A percentile compares a stretch with the other conserved stretches of the same genome.
Evolutionary conservation across 1,140 invertebrate genomes (phyloP).

Genomic region (Lysiphlebus fabarum): DNA sequence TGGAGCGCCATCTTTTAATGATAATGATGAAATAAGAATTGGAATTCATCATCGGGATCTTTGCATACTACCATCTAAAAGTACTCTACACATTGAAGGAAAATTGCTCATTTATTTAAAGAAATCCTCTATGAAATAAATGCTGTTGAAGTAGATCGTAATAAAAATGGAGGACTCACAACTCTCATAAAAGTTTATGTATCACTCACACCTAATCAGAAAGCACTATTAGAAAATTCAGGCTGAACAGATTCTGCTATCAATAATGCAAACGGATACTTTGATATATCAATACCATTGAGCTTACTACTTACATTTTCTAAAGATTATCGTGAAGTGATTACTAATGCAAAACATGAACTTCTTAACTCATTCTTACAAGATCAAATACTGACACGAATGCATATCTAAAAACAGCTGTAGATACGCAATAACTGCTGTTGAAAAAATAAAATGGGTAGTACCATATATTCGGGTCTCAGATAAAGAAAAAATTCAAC

Average conservation of each 20-base stretch:
- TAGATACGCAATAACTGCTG: conserved; percentile 23
- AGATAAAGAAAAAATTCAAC: conserved; percentile 28
- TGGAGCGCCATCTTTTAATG: conserved; percentile 11
- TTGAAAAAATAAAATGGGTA: conserved; percentile 28
- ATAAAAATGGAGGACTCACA: conserved; percentile 44
- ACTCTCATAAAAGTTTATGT: conserved; percentile 46
- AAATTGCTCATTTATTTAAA: conserved; percentile 45
- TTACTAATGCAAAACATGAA: conserved; percentile 51
- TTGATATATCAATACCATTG: conserved; percentile 45
- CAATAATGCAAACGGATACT: conserved; percentile 31
- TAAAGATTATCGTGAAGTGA: conserved; percentile 52
- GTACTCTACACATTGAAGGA: conserved; percentile 43
- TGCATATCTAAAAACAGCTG: conserved; percentile 14
- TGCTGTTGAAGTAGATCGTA: conserved; percentile 47
- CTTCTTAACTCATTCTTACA: conserved; percentile 39
- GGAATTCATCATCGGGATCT: conserved; percentile 40
- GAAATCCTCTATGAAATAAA: conserved; percentile 53
- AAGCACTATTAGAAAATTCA: conserved; percentile 30
- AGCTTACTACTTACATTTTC: conserved; percentile 47
- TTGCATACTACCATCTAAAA: conserved; percentile 36
- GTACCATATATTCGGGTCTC: conserved; percentile 30
- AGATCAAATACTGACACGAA: conserved; percentile 37
- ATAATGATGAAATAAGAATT: conserved; percentile 12
- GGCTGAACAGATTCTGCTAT: conserved; percentile 32
- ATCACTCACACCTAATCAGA: conserved; percentile 31